Evolutionary conservation across 2,113 vertebrate genomes (phyloP), one percentile per base, ranked within the genome.

Genomic region (Percina caprodes): DNA sequence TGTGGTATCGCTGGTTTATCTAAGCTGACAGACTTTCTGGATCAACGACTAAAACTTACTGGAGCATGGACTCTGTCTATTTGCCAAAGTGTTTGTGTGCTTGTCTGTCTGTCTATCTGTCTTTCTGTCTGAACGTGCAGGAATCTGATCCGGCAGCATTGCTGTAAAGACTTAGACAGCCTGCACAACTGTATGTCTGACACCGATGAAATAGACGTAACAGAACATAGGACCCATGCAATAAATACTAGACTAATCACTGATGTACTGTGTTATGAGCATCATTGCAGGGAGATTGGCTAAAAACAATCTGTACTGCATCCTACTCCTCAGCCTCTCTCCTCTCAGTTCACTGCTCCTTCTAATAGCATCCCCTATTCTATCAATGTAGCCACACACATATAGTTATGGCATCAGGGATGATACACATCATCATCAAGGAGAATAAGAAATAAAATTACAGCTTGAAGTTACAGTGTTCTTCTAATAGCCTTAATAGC

Each of bases 21-120:
- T 74, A 14, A 79, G 72, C 54, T 86, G 62, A 79, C 84, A 86
- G 77, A 84, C 76, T 69, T 79, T 84, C 48, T 77, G 85, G 77
- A 77, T 80, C 72, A 82, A 59, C 46, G 51, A 69, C 65, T n/a
- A 51, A 86, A 77, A 76, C 72, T 56, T 66, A 72, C 48, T 33
- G 21, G 52, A 80, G 80, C 58, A n/a, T 59, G 69, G 68, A 80
- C 54, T 68, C 33, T 60, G 46, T 79, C 39, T 51, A 18, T 51
- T 68, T 80, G 26, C 30, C n/a, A 12, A 56, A 68, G 26, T 54
- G 15, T 68, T 14, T 73, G 23, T 48, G 8, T 39, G 67, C 26
- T 4, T 48, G 62, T 51, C 8, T 35, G 49, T 65, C 63, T 69
- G 14, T 58, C 33, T 52, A 1, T 56, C n/a, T 65, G 55, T 8